phyloP scores from a whole-genome alignment of 2,113 vertebrate species.

The Tenrec ecaudatus region DNA sequence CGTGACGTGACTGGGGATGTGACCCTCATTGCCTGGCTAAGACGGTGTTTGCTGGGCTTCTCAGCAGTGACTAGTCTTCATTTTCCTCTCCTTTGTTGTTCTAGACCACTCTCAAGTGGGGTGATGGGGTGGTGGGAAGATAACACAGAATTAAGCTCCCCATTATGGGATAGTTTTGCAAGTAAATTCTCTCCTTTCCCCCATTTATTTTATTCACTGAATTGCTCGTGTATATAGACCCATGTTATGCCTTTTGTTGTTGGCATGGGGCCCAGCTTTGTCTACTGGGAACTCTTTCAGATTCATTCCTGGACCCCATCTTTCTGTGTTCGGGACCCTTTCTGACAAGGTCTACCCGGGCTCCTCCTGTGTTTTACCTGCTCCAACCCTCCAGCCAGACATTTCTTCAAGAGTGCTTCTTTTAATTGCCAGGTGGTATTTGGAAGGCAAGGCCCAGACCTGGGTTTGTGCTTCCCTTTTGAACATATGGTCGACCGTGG shows the following conservation, averaged over 20 bases:
- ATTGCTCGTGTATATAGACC: not conserved
- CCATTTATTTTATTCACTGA: not conserved
- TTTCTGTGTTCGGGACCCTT: not conserved
- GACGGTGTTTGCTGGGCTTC: not conserved
- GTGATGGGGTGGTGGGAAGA: not conserved
- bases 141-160: not conserved
- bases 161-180: not conserved
- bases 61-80: not conserved
- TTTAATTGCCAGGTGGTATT: not conserved
- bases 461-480: not conserved
- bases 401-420: not conserved
- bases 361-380: not conserved
- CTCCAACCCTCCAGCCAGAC: not conserved
- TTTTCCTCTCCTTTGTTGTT: not conserved
- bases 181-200: not conserved
- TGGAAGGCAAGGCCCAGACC: not conserved
- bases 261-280: not conserved
- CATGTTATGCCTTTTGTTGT: not conserved
- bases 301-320: not conserved
- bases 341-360: not conserved
- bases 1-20: not conserved
- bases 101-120: not conserved
- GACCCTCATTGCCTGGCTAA: not conserved
- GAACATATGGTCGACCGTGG: not conserved
- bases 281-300: not conserved